Evolutionary conservation across 2,888 invertebrate species (phyloP).

Genomic region (Caenorhabditis uteleia): DNA sequence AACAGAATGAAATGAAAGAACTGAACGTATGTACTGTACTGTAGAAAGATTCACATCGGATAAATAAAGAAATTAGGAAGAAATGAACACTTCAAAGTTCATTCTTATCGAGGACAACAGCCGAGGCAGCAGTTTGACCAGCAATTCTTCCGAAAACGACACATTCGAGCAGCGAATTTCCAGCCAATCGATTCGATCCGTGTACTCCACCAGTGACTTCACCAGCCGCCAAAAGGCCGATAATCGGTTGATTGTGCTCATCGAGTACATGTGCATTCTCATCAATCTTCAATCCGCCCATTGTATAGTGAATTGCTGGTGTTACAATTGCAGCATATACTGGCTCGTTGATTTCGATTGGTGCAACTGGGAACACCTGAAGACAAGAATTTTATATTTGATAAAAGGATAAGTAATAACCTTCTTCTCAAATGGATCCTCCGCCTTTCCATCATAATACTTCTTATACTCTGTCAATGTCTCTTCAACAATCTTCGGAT

Average conservation of each 20-base stretch:
- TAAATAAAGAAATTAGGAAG: background rate
- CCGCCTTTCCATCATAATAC: slow-evolving; percentile 29
- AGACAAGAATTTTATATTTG: background rate
- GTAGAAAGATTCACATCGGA: slow-evolving; percentile 19
- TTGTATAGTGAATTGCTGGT: slow-evolving; percentile 68
- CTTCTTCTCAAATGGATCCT: slow-evolving; percentile 31
- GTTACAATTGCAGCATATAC: slow-evolving; percentile 65
- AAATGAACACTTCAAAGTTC: slow-evolving; percentile 9
- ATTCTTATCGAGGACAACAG: too few species aligned
- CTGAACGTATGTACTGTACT: slow-evolving; percentile 23
- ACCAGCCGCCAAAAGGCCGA: slow-evolving; percentile 68
- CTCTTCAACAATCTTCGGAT: slow-evolving; percentile 30
- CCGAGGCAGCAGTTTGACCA: slow-evolving; percentile 41
- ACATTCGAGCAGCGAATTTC: slow-evolving; percentile 69
- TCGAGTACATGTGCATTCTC: slow-evolving; percentile 54
- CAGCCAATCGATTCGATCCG: slow-evolving; percentile 68
- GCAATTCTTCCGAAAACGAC: slow-evolving; percentile 69
- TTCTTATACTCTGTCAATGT: slow-evolving; percentile 58
- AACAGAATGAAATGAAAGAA: too few species aligned
- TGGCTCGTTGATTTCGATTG: slow-evolving; percentile 46
- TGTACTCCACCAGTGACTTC: slow-evolving; percentile 70
- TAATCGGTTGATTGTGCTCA: slow-evolving; percentile 60
- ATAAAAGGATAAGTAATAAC: background rate
- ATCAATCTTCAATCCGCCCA: slow-evolving; percentile 69
- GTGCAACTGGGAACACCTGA: slow-evolving; percentile 33